Percentiles rank a stretch among this genome's conserved stretches.
phyloP scores from a whole-genome alignment of 2,113 vertebrate genomes.

The Esox niger region DNA sequence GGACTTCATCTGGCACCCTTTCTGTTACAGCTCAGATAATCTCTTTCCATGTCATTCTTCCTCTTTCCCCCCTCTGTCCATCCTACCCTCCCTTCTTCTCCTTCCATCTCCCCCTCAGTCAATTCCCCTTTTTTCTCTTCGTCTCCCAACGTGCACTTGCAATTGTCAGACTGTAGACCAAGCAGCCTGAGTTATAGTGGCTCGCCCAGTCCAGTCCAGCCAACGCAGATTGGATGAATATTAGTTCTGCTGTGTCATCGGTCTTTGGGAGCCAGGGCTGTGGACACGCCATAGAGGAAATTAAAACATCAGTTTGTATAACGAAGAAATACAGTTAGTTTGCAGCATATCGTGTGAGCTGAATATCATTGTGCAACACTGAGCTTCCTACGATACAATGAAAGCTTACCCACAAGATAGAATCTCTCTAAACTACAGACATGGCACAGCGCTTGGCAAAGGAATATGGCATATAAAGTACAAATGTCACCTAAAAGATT shows the following conservation, averaged over 20 bases:
- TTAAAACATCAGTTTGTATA: conserved; percentile 15
- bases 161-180: not conserved
- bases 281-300: conserved; percentile 8
- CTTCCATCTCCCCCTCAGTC: too few relatives aligned
- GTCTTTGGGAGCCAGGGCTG: conserved; percentile 13
- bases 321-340: not conserved
- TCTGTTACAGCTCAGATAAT: too few relatives aligned
- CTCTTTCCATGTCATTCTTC: too few relatives aligned
- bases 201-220: not conserved
- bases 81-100: too few relatives aligned
- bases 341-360: not conserved
- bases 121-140: not conserved
- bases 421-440: too few relatives aligned
- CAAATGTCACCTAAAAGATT: not conserved
- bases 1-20: too few relatives aligned
- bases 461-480: too few relatives aligned
- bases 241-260: conserved; percentile 30
- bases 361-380: not conserved
- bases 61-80: too few relatives aligned
- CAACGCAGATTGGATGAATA: conserved; percentile 12
- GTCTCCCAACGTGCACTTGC: not conserved
- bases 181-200: not conserved
- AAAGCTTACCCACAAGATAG: not conserved
- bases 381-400: not conserved
- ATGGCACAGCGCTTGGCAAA: too few relatives aligned